phyloP scores from a whole-genome alignment of 2,888 invertebrate genomes.

The Zygaena filipendulae region DNA sequence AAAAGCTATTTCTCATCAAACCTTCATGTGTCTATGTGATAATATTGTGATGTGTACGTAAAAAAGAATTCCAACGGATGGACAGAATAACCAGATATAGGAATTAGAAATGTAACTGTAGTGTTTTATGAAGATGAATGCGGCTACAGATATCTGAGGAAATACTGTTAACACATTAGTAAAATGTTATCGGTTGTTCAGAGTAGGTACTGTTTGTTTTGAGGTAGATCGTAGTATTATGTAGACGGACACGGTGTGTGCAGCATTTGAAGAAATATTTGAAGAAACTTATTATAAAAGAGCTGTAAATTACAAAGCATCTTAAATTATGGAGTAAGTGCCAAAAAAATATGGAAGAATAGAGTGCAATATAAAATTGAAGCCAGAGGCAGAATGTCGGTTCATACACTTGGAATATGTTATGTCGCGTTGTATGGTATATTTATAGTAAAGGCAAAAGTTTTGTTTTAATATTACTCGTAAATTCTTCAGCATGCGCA shows the following conservation, averaged over 20 bases:
- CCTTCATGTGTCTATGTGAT: slow-evolving; percentile 28
- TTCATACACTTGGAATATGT: too few relatives aligned
- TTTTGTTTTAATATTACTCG: too few relatives aligned
- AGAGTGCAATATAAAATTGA: slow-evolving; percentile 47
- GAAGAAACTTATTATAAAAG: slow-evolving; percentile 25
- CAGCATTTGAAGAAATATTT: too few relatives aligned
- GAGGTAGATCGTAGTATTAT: too few relatives aligned
- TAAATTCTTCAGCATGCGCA: slow-evolving; percentile 53
- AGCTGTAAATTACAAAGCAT: slow-evolving; percentile 51
- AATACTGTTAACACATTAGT: slow-evolving; percentile 36
- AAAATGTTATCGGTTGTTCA: too few relatives aligned
- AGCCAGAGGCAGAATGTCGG: slow-evolving; percentile 46
- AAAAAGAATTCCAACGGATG: slow-evolving; percentile 47
- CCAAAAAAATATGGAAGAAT: too few relatives aligned
- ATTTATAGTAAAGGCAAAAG: too few relatives aligned
- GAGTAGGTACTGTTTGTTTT: too few relatives aligned
- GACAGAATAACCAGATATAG: slow-evolving; percentile 20
- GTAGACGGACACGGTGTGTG: too few relatives aligned
- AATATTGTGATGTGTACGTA: slow-evolving; percentile 30
- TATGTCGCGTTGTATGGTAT: too few relatives aligned
- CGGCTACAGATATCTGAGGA: slow-evolving; percentile 46
- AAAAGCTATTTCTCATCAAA: too few relatives aligned
- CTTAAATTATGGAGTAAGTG: slow-evolving; percentile 33
- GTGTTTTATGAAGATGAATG: slow-evolving; percentile 41
- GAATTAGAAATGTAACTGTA: slow-evolving; percentile 27